Conservation (phyloP, 2,113 vertebrate species). For the Rhipidura dahli region DNA sequence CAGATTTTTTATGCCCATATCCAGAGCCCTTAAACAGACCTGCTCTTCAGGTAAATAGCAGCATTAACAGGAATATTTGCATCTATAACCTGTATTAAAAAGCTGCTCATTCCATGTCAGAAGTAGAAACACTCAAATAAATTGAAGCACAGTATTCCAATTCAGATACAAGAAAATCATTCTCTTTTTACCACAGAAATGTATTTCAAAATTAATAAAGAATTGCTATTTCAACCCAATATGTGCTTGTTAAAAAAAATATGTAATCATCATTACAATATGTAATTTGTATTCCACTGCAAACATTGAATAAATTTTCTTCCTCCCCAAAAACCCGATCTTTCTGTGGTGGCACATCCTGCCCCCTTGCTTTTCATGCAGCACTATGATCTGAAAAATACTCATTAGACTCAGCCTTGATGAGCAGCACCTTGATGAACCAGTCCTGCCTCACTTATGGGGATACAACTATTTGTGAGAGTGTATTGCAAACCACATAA, state of each 20-base stretch:
- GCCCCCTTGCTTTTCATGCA: no score
- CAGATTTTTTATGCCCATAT: not conserved
- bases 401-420: not conserved
- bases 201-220: not conserved
- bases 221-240: not conserved
- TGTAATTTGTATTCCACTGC: not conserved
- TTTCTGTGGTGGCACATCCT: not conserved
- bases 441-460: not conserved
- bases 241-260: slow-evolving; percentile 10
- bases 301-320: not conserved
- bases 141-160: not conserved
- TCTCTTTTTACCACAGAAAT: not conserved
- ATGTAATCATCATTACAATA: not conserved
- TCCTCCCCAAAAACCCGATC: not conserved
- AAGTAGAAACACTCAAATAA: not conserved
- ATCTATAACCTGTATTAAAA: not conserved
- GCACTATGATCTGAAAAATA: not conserved
- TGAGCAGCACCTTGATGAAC: not conserved
- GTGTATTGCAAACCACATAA: not conserved
- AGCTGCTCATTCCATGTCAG: not conserved
- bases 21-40: not conserved
- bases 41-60: not conserved
- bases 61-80: not conserved
- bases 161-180: not conserved
- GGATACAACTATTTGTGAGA: not conserved